phyloP scores from a whole-genome alignment of 2,888 invertebrate genomes.

The Archaeoteleia sp. region DNA sequence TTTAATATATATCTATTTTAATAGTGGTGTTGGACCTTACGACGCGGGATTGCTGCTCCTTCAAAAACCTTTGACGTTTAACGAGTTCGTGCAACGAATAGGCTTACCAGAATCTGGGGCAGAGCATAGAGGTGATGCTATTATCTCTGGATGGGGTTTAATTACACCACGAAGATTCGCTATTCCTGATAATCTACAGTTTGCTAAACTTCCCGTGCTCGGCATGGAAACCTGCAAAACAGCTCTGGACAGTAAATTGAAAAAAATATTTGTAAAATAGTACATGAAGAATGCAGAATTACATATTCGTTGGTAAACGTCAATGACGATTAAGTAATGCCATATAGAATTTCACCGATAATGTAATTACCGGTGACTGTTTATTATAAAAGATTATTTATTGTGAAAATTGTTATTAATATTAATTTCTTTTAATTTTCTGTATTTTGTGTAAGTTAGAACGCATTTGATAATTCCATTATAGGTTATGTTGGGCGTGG shows the following conservation, averaged over 20 bases:
- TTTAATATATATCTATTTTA: conserved; percentile 16
- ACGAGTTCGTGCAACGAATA: conserved; percentile 68
- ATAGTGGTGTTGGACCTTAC: conserved; percentile 69
- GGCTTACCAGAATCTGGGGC: conserved; percentile 65
- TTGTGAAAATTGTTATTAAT: no score
- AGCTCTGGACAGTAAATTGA: conserved; percentile 32
- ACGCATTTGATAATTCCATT: no score
- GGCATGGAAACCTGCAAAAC: conserved; percentile 53
- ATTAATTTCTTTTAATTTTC: no score
- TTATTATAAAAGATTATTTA: no score
- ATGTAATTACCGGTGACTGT: no score
- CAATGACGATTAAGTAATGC: no score
- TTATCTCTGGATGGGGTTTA: conserved; percentile 76
- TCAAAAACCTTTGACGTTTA: conserved; percentile 62
- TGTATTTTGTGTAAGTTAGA: no score
- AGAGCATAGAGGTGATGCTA: conserved; percentile 63
- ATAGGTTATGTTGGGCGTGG: no score
- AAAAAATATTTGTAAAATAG: no score
- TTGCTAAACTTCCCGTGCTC: conserved; percentile 59
- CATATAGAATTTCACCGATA: no score
- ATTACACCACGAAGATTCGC: conserved; percentile 53
- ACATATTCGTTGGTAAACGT: no score
- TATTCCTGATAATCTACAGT: conserved; percentile 64
- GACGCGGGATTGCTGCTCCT: conserved; percentile 77
- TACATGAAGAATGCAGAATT: no score